These are phyloP conservation scores for Elephantulus edwardii DNA, from an alignment of 2,113 vertebrate genomes.

Conservation along the genomic window DNA sequence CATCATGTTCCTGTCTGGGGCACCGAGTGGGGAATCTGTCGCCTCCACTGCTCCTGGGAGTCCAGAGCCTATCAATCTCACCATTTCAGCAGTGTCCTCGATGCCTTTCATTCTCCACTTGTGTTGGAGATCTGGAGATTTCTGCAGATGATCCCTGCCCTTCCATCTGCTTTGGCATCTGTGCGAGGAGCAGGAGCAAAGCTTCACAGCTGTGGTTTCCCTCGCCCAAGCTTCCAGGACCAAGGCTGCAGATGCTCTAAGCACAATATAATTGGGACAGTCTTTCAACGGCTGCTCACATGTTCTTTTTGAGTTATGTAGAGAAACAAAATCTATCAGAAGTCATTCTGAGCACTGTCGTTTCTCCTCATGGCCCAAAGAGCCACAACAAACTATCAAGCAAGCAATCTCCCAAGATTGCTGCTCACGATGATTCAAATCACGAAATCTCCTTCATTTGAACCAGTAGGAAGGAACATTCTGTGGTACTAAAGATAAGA, in stretches of 20 bases:
- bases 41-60: slow-evolving; percentile 53
- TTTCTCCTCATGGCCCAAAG: slow-evolving; percentile 32
- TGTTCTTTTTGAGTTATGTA: slow-evolving; percentile 65
- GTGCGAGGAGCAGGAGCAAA: slow-evolving; percentile 68
- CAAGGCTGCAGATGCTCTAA: slow-evolving; percentile 73
- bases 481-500: neutral
- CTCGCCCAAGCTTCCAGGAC: slow-evolving; percentile 66
- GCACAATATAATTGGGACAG: slow-evolving; percentile 70
- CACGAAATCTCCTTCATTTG: neutral
- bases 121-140: slow-evolving; percentile 32
- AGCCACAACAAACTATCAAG: slow-evolving; percentile 34
- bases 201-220: slow-evolving; percentile 73
- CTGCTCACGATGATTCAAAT: slow-evolving; percentile 42
- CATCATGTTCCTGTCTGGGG: slow-evolving; percentile 61
- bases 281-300: slow-evolving; percentile 66
- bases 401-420: slow-evolving; percentile 50
- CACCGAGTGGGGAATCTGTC: slow-evolving; percentile 46
- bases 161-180: slow-evolving; percentile 80
- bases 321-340: slow-evolving; percentile 51
- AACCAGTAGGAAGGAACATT: slow-evolving; percentile 16
- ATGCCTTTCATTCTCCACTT: slow-evolving; percentile 60
- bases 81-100: slow-evolving; percentile 57
- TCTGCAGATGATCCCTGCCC: slow-evolving; percentile 77
- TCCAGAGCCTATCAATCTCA: slow-evolving; percentile 71
- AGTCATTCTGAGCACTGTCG: slow-evolving; percentile 11